Evolutionary conservation across 2,888 invertebrate genomes (phyloP).

Genomic region (Pilophorus perplexus): DNA sequence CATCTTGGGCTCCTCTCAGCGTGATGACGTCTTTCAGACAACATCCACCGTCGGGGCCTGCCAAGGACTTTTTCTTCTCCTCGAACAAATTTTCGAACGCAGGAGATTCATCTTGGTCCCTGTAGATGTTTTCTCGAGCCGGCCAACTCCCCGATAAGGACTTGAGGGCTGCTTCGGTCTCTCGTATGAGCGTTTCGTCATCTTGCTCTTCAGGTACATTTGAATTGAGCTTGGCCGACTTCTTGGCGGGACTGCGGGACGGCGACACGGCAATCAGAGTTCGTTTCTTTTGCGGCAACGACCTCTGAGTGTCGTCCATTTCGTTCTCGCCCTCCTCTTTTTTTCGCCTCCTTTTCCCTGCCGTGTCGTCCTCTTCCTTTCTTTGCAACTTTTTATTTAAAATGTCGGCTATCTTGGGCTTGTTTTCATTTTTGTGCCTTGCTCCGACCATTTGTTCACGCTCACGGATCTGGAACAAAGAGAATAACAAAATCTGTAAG

Average conservation of each 20-base stretch:
- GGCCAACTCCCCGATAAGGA: conserved; percentile 85
- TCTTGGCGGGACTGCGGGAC: conserved; percentile 53
- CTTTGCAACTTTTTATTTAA: conserved; percentile 45
- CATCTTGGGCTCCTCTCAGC: conserved; percentile 53
- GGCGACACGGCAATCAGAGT: conserved; percentile 51
- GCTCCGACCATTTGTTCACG: conserved; percentile 46
- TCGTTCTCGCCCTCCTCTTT: conserved; percentile 43
- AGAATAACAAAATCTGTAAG: conserved; percentile 34
- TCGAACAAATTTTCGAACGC: conserved; percentile 82
- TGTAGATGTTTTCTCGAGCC: conserved; percentile 62
- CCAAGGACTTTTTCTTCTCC: conserved; percentile 66
- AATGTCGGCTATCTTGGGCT: conserved; percentile 47
- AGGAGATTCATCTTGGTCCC: conserved; percentile 70
- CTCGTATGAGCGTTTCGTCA: conserved; percentile 79
- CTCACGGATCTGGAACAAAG: conserved; percentile 42
- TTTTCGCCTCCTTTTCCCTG: conserved; percentile 39
- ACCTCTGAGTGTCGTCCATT: conserved; percentile 45
- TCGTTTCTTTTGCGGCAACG: conserved; percentile 61
- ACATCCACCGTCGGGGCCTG: conserved; percentile 59
- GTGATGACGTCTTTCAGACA: conserved; percentile 67
- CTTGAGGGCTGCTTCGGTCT: conserved; percentile 83
- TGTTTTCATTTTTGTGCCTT: conserved; percentile 45
- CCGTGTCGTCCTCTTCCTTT: conserved; percentile 46
- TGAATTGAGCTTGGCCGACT: conserved; percentile 48
- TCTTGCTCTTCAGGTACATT: conserved; percentile 58